Base-by-base conservation (phyloP, 2,797 vertebrate species). In the Eospalax fontanierii region DNA sequence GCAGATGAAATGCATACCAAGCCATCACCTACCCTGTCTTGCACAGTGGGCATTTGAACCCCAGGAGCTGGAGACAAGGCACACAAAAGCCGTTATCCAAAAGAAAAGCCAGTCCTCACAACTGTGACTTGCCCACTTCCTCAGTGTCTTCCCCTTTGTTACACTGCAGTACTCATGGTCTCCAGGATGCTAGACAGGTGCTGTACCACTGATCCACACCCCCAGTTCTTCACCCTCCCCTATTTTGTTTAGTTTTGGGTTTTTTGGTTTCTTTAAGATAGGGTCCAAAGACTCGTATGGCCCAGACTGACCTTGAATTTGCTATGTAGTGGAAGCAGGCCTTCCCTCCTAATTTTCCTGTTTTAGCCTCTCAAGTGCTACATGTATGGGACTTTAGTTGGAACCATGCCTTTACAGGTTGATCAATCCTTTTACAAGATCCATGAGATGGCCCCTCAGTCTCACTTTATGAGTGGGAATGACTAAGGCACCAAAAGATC, bases 381-480 rank as follows among this genome's bases (percentile, higher is more conserved):
- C 38, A n/a, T n/a, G n/a, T n/a, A n/a, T n/a, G n/a, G 16, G 30
- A 76, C 76, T 59, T 54, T 63, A 0, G 22, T n/a, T 54, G 73
- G 75, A 40, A 26, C 28, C 40, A 1, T 4, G 22, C 33, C 54
- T 82, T 91, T 16, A 54, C 30, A 59, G 33, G 22, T 22, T 22
- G 10, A 33, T 43, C 16, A 4, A 0, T 59, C 7, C 0, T 71
- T 81, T 33, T 46, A 57, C n/a, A 33, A 7, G 33, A 85, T 40
- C 61, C 6, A 0, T 0, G 0, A 81, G 30, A 12, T 43, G n/a
- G 43, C 54, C 33, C 0, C 10, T 66, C 2, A 0, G 11, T 40
- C 66, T 38, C 10, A 2, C 89, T 74, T 70, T 80, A n/a, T 46
- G 46, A 33, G 26, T 38, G 38, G 40, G 19, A 12, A 10, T 4